phyloP scores from a whole-genome alignment of 1,140 invertebrate species.

The Steinernema khuongi region DNA sequence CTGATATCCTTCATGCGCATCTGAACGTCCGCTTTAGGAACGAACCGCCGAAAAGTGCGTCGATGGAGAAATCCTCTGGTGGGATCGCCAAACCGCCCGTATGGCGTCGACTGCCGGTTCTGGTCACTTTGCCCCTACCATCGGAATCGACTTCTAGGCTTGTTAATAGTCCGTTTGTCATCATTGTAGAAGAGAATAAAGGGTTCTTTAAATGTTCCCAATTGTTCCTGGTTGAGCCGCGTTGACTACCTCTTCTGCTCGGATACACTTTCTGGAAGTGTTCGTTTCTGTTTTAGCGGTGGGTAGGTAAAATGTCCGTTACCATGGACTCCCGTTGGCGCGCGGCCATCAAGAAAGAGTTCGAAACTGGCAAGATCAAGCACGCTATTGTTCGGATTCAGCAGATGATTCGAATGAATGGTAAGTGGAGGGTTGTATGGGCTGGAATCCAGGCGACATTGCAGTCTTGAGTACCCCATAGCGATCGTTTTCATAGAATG shows the following conservation, averaged over 20 bases:
- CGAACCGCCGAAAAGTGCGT: conserved; percentile 43
- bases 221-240: too few species aligned
- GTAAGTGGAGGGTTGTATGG: too few species aligned
- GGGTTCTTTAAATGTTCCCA: too few species aligned
- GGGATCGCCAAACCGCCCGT: conserved; percentile 50
- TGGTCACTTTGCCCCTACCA: conserved; percentile 40
- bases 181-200: conserved; percentile 5
- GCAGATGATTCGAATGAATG: neutral
- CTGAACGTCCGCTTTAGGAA: conserved; percentile 43
- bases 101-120: conserved; percentile 39
- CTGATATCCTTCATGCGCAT: neutral
- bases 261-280: too few species aligned
- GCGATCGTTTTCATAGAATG: too few species aligned
- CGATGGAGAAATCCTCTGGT: conserved; percentile 54
- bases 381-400: neutral
- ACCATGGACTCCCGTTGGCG: neutral
- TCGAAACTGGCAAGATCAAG: neutral
- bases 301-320: too few species aligned
- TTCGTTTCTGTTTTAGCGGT: too few species aligned
- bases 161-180: neutral
- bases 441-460: too few species aligned
- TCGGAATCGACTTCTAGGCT: conserved; percentile 43
- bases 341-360: neutral
- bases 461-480: too few species aligned
- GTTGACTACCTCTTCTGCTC: too few species aligned